These are phyloP conservation scores for Asarcornis scutulata DNA, from an alignment of 2,113 vertebrate species.

Conservation along the genomic window DNA sequence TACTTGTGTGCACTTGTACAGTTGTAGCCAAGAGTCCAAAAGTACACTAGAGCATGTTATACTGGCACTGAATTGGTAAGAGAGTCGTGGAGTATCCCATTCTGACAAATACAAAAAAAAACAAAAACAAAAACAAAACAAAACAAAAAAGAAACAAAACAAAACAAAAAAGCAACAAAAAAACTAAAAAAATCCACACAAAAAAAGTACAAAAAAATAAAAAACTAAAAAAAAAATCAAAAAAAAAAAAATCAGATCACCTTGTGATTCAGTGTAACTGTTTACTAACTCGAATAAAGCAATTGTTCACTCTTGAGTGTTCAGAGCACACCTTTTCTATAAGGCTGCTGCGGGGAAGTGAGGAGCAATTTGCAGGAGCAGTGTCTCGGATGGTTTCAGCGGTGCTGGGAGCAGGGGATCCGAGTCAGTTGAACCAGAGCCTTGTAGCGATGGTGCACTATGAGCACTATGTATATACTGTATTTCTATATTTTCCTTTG, in stretches of 20 bases:
- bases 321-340: conserved; percentile 75
- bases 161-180: not conserved
- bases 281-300: conserved; percentile 88
- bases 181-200: not conserved
- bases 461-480: conserved; percentile 84
- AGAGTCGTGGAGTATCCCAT: conserved; percentile 82
- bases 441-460: conserved; percentile 73
- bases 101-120: conserved; percentile 74
- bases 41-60: conserved; percentile 84
- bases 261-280: conserved; percentile 89
- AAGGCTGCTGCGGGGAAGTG: conserved; percentile 60
- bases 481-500: conserved; percentile 87
- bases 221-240: not conserved
- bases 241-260: conserved; percentile 76
- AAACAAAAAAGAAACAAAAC: conserved; percentile 42
- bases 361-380: conserved; percentile 34
- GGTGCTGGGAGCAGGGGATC: conserved; percentile 21
- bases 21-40: conserved; percentile 89
- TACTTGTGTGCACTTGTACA: conserved; percentile 88
- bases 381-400: not conserved
- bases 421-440: conserved; percentile 48
- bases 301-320: conserved; percentile 82
- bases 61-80: conserved; percentile 82
- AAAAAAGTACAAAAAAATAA: not conserved
- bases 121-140: conserved; percentile 9